These are phyloP conservation scores for Umimayanthus kanabou DNA, from an alignment of 92 coral and sea anemone genomes.

Conservation along the genomic window DNA sequence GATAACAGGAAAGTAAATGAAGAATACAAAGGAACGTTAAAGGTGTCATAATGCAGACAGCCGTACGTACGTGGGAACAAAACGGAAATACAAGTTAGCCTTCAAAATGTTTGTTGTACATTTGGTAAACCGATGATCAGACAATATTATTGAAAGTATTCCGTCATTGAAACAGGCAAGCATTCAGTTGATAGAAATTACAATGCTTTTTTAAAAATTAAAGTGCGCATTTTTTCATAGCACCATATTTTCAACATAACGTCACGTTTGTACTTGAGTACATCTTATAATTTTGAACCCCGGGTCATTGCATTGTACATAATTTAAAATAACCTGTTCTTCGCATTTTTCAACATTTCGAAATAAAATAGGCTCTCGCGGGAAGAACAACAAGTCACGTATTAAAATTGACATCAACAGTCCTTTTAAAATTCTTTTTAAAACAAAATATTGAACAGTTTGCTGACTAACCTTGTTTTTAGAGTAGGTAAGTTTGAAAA, in stretches of 20 bases:
- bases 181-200: not conserved
- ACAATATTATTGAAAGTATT: not conserved
- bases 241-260: not conserved
- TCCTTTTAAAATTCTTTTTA: no score
- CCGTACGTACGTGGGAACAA: not conserved
- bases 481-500: not conserved
- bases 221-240: not conserved
- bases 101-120: not conserved
- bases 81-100: not conserved
- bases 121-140: not conserved
- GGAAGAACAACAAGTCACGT: no score
- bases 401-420: not conserved
- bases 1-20: conserved; percentile 10
- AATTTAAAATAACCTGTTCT: not conserved
- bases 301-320: not conserved
- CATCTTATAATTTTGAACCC: not conserved
- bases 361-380: no score
- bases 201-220: not conserved
- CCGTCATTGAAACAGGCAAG: not conserved
- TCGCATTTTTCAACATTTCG: not conserved
- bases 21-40: conserved; percentile 5
- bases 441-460: not conserved
- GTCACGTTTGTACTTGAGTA: not conserved
- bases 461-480: not conserved
- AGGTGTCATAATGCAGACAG: not conserved